phyloP scores from a whole-genome alignment of 2,797 vertebrate genomes.

The Phoeniculus purpureus region DNA sequence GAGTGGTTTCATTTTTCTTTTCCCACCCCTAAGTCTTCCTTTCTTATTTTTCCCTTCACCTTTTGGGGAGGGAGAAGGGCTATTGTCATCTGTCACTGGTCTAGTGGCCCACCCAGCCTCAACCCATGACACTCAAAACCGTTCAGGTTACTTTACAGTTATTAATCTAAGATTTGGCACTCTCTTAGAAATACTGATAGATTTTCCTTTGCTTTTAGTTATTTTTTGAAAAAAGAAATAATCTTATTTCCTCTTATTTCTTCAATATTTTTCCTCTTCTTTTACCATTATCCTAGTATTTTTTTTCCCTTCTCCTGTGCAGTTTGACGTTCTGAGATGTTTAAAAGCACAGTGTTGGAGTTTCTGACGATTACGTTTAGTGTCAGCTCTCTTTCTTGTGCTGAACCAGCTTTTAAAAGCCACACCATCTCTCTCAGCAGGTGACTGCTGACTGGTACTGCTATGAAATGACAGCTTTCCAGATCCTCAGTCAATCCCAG shows the following conservation, averaged over 20 bases:
- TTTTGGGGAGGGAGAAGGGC: too few relatives aligned
- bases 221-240: too few relatives aligned
- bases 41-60: too few relatives aligned
- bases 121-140: not conserved
- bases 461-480: slow-evolving; percentile 17
- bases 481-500: slow-evolving; percentile 14
- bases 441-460: slow-evolving; percentile 26
- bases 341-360: not conserved
- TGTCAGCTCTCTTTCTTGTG: slow-evolving; percentile 29
- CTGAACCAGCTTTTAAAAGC: slow-evolving; percentile 42
- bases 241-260: not conserved
- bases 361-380: slow-evolving; percentile 25
- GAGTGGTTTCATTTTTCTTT: not conserved
- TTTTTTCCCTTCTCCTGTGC: not conserved
- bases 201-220: not conserved
- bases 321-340: not conserved
- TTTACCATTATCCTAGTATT: not conserved
- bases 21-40: not conserved
- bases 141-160: not conserved
- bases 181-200: not conserved
- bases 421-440: slow-evolving; percentile 15
- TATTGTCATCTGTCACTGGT: too few relatives aligned
- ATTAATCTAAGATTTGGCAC: not conserved
- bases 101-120: not conserved
- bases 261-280: not conserved